A percentile compares a stretch with the other conserved stretches of the same genome.
phyloP scores from a whole-genome alignment of 2,888 invertebrate species.

The Drosophila helvetica region DNA sequence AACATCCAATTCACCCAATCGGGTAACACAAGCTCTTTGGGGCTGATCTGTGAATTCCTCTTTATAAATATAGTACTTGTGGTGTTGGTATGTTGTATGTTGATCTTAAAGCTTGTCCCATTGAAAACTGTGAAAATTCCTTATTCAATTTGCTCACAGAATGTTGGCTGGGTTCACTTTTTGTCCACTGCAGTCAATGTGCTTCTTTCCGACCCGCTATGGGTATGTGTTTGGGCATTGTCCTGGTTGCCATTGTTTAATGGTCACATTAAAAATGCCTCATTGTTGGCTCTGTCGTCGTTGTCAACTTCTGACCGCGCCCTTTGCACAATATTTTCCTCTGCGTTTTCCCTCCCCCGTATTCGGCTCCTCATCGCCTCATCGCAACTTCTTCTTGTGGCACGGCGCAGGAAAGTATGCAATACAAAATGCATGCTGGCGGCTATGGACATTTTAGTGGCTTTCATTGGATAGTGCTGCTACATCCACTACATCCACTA shows the following conservation, averaged over 20 bases:
- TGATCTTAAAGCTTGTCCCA: too few relatives aligned
- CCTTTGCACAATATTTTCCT: slow-evolving; percentile 41
- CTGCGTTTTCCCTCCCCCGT: too few relatives aligned
- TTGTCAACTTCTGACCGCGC: slow-evolving; percentile 63
- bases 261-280: slow-evolving; percentile 79
- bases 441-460: slow-evolving; percentile 55
- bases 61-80: too few relatives aligned
- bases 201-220: slow-evolving; percentile 6
- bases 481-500: neutral
- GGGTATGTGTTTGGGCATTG: slow-evolving; percentile 52
- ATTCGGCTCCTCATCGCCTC: slow-evolving; percentile 1
- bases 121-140: neutral
- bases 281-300: slow-evolving; percentile 60
- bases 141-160: neutral
- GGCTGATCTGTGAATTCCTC: neutral
- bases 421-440: slow-evolving; percentile 51
- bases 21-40: neutral
- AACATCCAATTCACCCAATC: neutral
- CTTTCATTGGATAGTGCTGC: slow-evolving; percentile 30
- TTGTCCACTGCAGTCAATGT: slow-evolving; percentile 43
- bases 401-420: slow-evolving; percentile 53
- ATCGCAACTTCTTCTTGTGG: slow-evolving; percentile 38
- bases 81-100: neutral
- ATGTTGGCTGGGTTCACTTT: slow-evolving; percentile 51
- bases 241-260: slow-evolving; percentile 79